A percentile compares a stretch with the other conserved stretches of the same genome.
phyloP scores from a whole-genome alignment of 2,888 invertebrate species.

The Anoplius nigerrimus region DNA sequence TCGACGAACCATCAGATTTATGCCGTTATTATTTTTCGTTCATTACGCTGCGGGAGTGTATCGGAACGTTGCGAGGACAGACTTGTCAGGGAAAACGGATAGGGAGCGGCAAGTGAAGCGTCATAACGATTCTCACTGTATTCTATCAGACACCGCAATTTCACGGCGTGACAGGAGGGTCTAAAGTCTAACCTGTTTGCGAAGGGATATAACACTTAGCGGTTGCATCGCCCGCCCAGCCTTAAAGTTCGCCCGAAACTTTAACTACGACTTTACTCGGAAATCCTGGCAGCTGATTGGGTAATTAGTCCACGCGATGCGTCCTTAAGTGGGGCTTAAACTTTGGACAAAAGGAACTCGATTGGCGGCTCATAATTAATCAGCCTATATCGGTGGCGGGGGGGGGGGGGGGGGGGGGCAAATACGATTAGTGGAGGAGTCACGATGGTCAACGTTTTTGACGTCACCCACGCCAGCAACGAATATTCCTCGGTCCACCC shows the following conservation, averaged over 20 bases:
- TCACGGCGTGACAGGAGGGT: conserved; percentile 6
- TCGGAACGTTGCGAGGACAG: background rate
- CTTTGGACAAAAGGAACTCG: conserved; percentile 21
- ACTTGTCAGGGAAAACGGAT: background rate
- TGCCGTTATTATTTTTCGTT: no score
- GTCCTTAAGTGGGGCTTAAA: conserved; percentile 44
- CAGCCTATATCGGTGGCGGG: no score
- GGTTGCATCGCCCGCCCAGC: conserved; percentile 29
- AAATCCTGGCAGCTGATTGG: conserved; percentile 60
- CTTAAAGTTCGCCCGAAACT: conserved; percentile 39
- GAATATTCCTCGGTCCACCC: no score
- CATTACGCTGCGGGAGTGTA: no score
- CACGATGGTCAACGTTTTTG: no score
- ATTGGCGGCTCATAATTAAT: conserved; percentile 1
- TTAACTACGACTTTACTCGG: conserved; percentile 54
- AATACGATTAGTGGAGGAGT: no score
- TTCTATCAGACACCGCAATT: conserved; percentile 5
- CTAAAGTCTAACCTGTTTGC: conserved; percentile 25
- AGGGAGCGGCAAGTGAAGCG: background rate
- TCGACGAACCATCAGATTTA: no score
- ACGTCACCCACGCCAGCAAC: no score
- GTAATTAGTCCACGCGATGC: conserved; percentile 54
- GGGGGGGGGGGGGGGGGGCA: no score
- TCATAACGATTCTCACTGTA: conserved; percentile 1
- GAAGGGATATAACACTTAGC: conserved; percentile 30